Conservation (phyloP, 2,113 vertebrate genomes). For the Oryzias woworae region DNA sequence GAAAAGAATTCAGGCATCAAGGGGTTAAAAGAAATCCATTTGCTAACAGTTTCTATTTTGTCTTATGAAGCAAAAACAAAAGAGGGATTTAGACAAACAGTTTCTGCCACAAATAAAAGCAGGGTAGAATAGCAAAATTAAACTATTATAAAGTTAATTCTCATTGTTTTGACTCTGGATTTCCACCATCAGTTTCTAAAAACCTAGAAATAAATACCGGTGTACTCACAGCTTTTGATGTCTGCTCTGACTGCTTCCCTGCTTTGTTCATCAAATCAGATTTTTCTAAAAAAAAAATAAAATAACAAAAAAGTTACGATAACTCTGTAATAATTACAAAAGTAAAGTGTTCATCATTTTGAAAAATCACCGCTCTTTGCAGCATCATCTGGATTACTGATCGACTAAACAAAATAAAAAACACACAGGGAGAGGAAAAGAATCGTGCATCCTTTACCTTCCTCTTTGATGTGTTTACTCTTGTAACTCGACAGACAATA, state of each 20-base stretch:
- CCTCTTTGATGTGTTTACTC: constrained; percentile 51
- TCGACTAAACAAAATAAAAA: not conserved
- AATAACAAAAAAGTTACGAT: not conserved
- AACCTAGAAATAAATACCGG: not conserved
- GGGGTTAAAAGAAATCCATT: not conserved
- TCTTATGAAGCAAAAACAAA: too few relatives aligned
- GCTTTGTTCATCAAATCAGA: not conserved
- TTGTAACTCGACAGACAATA: constrained; percentile 85
- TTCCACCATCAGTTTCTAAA: not conserved
- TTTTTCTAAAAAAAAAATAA: constrained; percentile 9
- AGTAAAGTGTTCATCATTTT: too few relatives aligned
- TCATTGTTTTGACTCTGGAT: too few relatives aligned
- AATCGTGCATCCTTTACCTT: constrained; percentile 1
- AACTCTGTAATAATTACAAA: not conserved
- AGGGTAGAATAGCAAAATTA: too few relatives aligned
- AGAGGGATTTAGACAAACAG: too few relatives aligned
- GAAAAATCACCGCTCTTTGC: too few relatives aligned
- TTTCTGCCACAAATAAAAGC: too few relatives aligned
- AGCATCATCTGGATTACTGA: too few relatives aligned
- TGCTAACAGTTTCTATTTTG: not conserved
- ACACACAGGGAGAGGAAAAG: not conserved
- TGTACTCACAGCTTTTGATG: constrained; percentile 11
- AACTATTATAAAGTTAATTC: too few relatives aligned
- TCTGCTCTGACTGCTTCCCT: not conserved
- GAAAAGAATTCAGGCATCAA: too few relatives aligned